phyloP scores from a whole-genome alignment of 1,140 invertebrate species.

The Eueides isabella region DNA sequence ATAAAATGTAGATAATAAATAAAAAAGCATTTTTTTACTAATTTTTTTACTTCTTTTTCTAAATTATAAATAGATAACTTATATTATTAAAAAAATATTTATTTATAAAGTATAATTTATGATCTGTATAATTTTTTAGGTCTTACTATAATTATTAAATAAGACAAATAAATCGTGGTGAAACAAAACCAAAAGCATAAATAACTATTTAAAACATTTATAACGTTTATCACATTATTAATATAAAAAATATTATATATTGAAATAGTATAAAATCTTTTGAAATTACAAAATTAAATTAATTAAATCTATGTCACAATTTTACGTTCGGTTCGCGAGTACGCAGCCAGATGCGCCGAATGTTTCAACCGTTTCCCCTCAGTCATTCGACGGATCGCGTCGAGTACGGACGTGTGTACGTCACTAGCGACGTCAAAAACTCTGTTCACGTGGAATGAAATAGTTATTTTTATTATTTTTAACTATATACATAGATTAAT shows the following conservation, averaged over 20 bases:
- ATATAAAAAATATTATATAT: background rate
- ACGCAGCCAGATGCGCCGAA: slow-evolving; percentile 59
- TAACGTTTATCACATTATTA: too few relatives aligned
- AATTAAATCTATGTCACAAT: slow-evolving; percentile 16
- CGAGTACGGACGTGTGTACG: slow-evolving; percentile 49
- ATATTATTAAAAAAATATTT: too few relatives aligned
- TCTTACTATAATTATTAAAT: too few relatives aligned
- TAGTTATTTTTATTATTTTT: slow-evolving; percentile 1
- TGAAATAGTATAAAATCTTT: background rate
- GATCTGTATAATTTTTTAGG: too few relatives aligned
- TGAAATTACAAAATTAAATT: background rate
- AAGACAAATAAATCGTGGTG: too few relatives aligned
- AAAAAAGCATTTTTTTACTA: too few relatives aligned
- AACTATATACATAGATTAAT: background rate
- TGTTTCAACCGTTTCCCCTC: slow-evolving; percentile 55
- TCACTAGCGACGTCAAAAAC: slow-evolving; percentile 55
- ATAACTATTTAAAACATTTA: too few relatives aligned
- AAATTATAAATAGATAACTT: too few relatives aligned
- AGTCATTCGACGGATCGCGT: slow-evolving; percentile 63
- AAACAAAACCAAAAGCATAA: too few relatives aligned
- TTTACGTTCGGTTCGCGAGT: slow-evolving; percentile 40
- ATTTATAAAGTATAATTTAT: too few relatives aligned
- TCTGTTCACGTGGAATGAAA: slow-evolving; percentile 52
- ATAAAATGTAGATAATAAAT: too few relatives aligned
- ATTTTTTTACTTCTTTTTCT: too few relatives aligned